Evolutionary conservation across 2,888 invertebrate species (phyloP), one percentile per base, ranked within the genome.

Genomic region (Abrostola tripartita): DNA sequence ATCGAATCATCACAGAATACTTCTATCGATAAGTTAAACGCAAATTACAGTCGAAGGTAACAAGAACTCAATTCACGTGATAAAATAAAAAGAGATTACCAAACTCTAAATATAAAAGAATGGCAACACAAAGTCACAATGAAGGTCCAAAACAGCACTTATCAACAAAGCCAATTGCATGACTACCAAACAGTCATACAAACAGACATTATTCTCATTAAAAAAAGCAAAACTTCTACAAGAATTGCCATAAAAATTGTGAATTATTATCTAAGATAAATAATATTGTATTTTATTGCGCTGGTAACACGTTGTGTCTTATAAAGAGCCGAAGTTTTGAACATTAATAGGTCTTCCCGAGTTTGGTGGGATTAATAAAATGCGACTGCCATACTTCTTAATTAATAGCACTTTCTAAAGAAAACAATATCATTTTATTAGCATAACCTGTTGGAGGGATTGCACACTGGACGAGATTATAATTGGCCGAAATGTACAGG

Each of bases 351-450:
- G 85, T 81, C 88, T 88, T 88, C 86, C 87, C 85, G 85, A 88
- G 83, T 87, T 89, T 88, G 87, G 85, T 67, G 79, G 92, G 93
- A 93, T 94, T 93, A 93, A 92, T 92, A 91, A 92, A 94, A 93
- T 91, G 90, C 81, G 81, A 79, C 88, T 91, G 93, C 91, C 92
- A 88, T 89, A 89, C 86, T 91, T 89, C 93, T 89, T 93, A 94
- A 94, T 94, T 93, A 94, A 94, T 94, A 91, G 94, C 88, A 93
- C 88, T 94, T 94, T 89, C 85, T 89, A 89, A 94, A 94, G 93
- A 94, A 94, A 93, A 94, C 94, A 93, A 93, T 94, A 94, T 92
- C 91, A 94, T 92, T 93, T 92, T 93, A 93, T 93, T 93, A 90
- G 91, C 93, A 93, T 92, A 92, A 87, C 86, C 81, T 85, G 66